Evolutionary conservation across 2,113 vertebrate genomes (phyloP).

Genomic region (Odontesthes bonariensis): DNA sequence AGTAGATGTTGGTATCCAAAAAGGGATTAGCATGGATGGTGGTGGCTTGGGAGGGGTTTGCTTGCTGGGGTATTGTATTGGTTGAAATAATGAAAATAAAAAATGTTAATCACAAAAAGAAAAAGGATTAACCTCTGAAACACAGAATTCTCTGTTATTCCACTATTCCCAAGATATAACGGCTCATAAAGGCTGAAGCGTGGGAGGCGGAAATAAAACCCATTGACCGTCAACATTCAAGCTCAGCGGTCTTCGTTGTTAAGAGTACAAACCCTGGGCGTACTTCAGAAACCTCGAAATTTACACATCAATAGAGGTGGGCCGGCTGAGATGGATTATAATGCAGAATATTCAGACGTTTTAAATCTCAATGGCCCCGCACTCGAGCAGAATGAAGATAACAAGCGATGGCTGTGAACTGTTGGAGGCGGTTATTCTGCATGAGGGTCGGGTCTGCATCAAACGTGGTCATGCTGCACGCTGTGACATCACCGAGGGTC

Average conservation of each 20-base stretch:
- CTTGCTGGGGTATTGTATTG: too few species aligned
- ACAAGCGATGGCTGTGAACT: constrained; percentile 9
- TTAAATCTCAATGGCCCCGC: constrained; percentile 48
- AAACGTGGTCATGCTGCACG: background rate
- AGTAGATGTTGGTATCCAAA: too few species aligned
- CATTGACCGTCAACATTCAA: constrained; percentile 52
- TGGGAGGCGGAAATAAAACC: constrained; percentile 40
- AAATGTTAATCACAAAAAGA: too few species aligned
- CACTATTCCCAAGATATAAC: background rate
- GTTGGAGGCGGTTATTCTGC: constrained; percentile 8
- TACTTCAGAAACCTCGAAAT: constrained; percentile 57
- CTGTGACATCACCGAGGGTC: background rate
- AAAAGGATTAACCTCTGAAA: constrained; percentile 29
- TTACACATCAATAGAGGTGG: constrained; percentile 73
- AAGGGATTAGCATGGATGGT: too few species aligned
- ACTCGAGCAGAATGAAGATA: constrained; percentile 17
- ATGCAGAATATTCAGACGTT: constrained; percentile 60
- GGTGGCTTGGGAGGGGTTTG: too few species aligned
- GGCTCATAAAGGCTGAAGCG: background rate
- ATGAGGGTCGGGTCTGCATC: constrained; percentile 16
- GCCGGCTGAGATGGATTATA: constrained; percentile 34
- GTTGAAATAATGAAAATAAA: too few species aligned
- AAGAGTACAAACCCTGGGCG: constrained; percentile 25
- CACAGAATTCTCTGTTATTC: constrained; percentile 25
- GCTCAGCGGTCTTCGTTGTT: constrained; percentile 36